Evolutionary conservation across 2,113 vertebrate species (phyloP), one percentile per base, ranked within the genome.

Genomic region (Oncorhynchus kisutch): DNA sequence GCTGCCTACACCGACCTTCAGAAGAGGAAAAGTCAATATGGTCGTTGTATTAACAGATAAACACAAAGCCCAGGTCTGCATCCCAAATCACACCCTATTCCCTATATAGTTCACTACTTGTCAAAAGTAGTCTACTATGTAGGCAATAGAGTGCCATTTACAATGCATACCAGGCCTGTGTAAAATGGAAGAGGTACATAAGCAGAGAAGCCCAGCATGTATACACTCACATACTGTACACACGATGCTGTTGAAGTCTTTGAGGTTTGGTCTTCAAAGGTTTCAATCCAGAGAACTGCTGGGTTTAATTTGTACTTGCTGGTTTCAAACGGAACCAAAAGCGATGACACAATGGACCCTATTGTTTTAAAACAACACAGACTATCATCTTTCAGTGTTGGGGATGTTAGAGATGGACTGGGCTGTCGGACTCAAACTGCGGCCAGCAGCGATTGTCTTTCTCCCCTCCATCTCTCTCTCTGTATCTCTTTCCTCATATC

Each of bases 1-100:
- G 49, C 49, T 4, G 49, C 14, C 49, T 54, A 13, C 3, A 54
- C 76, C 59, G 77, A 71, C 73, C 73, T 73, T 75, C 48, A 67
- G 70, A 65, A 45, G 11, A 75, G 20, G 18, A 49, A 69, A 77
- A 18, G 3, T 82, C 78, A 81, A 82, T 82, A 79, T 70, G 69
- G 48, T 2, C 70, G 65, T 9, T 57, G 74, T 74, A 70, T 79
- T 74, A 74, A 71, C 74, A 71, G 72, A 74, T 78, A 54, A 73
- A 73, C 54, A 22, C 64, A 78, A 77, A 75, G 14, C 62, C 71
- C 62, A 22, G 62, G 49, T 3, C 25, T 66, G 24, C 13, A 3
- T 16, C 14, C 51, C 51, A 54, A 18, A 54, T 54, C 51, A 18
- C 16, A 54, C 51, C 51, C 51, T 54, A 54, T 54, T 18, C 51